phyloP scores from a whole-genome alignment of 2,113 vertebrate species.

The Anser cygnoides region DNA sequence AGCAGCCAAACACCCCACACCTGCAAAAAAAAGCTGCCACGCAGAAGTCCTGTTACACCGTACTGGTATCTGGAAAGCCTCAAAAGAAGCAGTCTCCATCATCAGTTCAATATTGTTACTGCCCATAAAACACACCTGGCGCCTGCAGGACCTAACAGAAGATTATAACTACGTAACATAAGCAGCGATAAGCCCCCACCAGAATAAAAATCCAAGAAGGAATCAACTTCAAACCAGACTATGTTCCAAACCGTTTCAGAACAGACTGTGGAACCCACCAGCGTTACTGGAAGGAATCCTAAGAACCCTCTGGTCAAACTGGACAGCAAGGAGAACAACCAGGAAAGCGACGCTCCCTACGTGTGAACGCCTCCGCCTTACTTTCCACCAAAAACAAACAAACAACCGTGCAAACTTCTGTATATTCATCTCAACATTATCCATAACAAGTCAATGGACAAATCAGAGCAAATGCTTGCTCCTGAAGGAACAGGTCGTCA shows the following conservation, averaged over 20 bases:
- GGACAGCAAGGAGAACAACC: background rate
- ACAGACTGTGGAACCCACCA: background rate
- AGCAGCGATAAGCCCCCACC: background rate
- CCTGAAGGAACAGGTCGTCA: background rate
- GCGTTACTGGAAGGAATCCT: background rate
- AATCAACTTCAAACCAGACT: background rate
- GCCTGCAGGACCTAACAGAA: rapidly evolving
- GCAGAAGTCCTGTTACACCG: background rate
- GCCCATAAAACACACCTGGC: background rate
- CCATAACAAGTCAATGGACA: background rate
- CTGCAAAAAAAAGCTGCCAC: background rate
- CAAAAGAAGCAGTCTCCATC: background rate
- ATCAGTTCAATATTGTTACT: too few species aligned
- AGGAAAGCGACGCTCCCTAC: background rate
- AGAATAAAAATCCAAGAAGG: background rate
- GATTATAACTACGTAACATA: rapidly evolving
- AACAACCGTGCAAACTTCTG: background rate
- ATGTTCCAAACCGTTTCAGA: background rate
- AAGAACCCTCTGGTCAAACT: background rate
- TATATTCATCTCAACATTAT: background rate
- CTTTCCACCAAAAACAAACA: background rate
- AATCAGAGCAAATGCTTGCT: background rate
- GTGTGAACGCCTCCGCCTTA: background rate
- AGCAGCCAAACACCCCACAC: background rate
- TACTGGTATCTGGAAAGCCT: background rate